Conservation (phyloP, 1,140 invertebrate genomes). For the Calephelis nemesis region DNA sequence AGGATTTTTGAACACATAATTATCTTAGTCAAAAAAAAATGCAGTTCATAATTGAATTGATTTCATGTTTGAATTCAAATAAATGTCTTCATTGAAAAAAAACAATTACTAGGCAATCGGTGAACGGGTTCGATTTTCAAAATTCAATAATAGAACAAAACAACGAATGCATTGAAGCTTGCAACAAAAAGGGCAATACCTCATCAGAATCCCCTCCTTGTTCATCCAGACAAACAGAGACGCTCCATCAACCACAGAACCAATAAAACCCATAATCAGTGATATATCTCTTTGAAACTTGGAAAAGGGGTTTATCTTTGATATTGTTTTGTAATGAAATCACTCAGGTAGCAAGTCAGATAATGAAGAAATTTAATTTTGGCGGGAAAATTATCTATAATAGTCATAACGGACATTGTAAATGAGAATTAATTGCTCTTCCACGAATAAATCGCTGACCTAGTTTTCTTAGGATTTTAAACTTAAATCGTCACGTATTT, state of each 20-base stretch:
- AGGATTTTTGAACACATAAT: too few species aligned
- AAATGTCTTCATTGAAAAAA: too few species aligned
- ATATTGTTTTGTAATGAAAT: slow-evolving; percentile 20
- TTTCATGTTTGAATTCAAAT: too few species aligned
- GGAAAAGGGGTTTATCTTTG: slow-evolving; percentile 27
- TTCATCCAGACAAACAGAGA: slow-evolving; percentile 36
- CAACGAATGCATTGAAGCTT: slow-evolving; percentile 31
- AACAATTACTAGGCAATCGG: too few species aligned
- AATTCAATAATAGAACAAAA: slow-evolving; percentile 23
- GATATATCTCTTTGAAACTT: slow-evolving; percentile 36
- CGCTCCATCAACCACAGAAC: slow-evolving; percentile 50
- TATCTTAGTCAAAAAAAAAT: too few species aligned
- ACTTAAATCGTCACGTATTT: too few species aligned
- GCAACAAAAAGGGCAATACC: slow-evolving; percentile 55
- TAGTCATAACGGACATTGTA: too few species aligned
- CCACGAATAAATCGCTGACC: too few species aligned
- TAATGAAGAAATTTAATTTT: background rate
- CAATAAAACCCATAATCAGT: slow-evolving; percentile 53
- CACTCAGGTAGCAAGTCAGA: background rate
- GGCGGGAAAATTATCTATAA: background rate
- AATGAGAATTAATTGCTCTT: too few species aligned
- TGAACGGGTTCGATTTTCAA: too few species aligned
- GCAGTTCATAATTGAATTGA: too few species aligned
- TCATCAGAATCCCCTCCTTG: slow-evolving; percentile 48
- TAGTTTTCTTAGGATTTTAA: too few species aligned